Base-by-base conservation (phyloP, 2,888 invertebrate species). In the Euplexia lucipara region DNA sequence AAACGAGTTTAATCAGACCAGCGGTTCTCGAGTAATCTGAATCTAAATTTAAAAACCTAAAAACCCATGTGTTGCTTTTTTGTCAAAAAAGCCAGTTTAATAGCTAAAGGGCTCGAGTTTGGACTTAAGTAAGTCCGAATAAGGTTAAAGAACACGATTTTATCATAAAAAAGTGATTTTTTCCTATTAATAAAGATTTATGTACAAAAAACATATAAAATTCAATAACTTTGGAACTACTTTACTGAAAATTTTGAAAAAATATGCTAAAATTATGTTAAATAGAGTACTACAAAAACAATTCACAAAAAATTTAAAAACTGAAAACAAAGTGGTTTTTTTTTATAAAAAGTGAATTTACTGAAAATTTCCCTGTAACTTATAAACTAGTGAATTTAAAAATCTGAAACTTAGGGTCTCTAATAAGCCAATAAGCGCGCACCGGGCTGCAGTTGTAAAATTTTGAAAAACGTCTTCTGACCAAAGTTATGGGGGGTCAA, bases 61-160 rank as follows among this genome's bases (percentile, higher is more conserved):
- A 18, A 18, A 18, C n/a, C n/a, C n/a, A n/a, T n/a, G n/a, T n/a
- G n/a, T n/a, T n/a, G n/a, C n/a, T n/a, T n/a, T n/a, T n/a, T n/a
- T 16, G 2, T 6, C 0, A 0, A 34, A 32, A 7, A 0, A 0
- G 2, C 1, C 48, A 16, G 18, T 5, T 14, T 20, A 0, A 1
- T 3, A 12, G 18, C 0, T 35, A 49, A 3, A 14, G 0, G 1
- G 20, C 18, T 14, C 34, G 16, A 8, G 12, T 32, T 34, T 49
- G 16, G 34, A 20, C 47, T 34, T 20, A 14, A 2, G 7, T 49
- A 1, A 4, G 34, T 49, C 34, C 1, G 12, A 35, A 20, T 20
- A 0, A 1, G 8, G 7, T 2, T 49, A 14, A 18, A 18, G 8
- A 26, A 34, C 32, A 16, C 32, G 1, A 14, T 35, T 12, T 18